Percentiles rank a stretch among this genome's conserved stretches.
These are phyloP conservation scores for Lagopus leucura DNA, from an alignment of 2,113 vertebrate species.

Conservation along the genomic window DNA sequence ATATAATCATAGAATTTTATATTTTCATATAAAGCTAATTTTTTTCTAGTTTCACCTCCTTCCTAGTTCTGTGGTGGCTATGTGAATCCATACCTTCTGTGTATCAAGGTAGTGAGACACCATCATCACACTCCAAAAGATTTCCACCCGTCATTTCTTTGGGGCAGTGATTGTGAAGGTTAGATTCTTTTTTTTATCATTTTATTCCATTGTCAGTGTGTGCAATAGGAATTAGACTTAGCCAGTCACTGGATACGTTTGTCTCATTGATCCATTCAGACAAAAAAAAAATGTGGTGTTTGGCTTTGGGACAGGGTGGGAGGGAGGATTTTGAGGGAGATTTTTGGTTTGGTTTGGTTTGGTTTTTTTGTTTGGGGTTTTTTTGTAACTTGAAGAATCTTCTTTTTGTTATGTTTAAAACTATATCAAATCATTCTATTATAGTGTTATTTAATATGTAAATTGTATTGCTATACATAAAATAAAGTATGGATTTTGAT, in stretches of 20 bases:
- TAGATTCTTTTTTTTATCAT: slow-evolving; percentile 56
- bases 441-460: slow-evolving; percentile 99
- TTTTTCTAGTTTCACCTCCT: slow-evolving; percentile 88
- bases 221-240: slow-evolving; percentile 86
- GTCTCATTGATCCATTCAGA: slow-evolving; percentile 81
- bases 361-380: slow-evolving; percentile 69
- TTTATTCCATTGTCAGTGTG: slow-evolving; percentile 83
- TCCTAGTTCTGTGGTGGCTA: slow-evolving; percentile 83
- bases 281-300: slow-evolving; percentile 81
- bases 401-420: slow-evolving; percentile 89
- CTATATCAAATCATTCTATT: slow-evolving; percentile 97
- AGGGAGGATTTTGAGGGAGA: slow-evolving; percentile 64
- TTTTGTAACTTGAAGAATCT: slow-evolving; percentile 89
- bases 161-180: slow-evolving; percentile 91
- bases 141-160: slow-evolving; percentile 81
- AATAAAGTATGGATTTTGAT: slow-evolving; percentile 99
- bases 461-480: slow-evolving; percentile 99
- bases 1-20: slow-evolving; percentile 93
- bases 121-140: slow-evolving; percentile 81
- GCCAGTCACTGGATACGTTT: slow-evolving; percentile 83
- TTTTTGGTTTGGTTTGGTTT: slow-evolving; percentile 76
- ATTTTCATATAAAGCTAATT: slow-evolving; percentile 92
- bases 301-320: slow-evolving; percentile 64
- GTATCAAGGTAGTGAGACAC: slow-evolving; percentile 80
- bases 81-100: slow-evolving; percentile 82